phyloP scores from a whole-genome alignment of 2,113 vertebrate genomes.

The Aphelocoma coerulescens region DNA sequence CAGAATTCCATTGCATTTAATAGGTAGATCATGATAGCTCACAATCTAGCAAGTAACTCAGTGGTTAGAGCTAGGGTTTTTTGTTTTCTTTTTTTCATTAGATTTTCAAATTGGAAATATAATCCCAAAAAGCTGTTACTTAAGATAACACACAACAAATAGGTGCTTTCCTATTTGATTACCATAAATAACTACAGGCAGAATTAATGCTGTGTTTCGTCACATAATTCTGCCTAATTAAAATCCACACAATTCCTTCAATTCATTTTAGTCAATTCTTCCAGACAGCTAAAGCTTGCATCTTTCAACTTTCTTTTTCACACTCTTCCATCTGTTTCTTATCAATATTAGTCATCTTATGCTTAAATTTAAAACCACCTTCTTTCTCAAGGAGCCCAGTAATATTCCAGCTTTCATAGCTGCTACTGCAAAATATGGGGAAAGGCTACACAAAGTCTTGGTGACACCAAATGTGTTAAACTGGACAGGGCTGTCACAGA shows the following conservation, averaged over 20 bases:
- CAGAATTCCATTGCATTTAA: not conserved
- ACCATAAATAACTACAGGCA: not conserved
- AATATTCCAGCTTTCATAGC: not conserved
- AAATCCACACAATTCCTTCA: not conserved
- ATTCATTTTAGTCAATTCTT: not conserved
- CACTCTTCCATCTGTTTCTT: not conserved
- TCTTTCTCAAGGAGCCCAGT: not conserved
- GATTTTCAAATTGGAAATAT: not conserved
- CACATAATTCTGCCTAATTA: not conserved
- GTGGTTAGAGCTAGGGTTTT: not conserved
- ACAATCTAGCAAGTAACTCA: not conserved
- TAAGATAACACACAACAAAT: not conserved
- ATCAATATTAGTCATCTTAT: not conserved
- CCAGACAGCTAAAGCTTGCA: not conserved
- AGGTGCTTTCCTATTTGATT: not conserved
- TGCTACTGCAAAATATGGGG: not conserved
- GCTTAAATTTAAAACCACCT: not conserved
- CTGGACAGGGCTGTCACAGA: not conserved
- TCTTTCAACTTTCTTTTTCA: not conserved
- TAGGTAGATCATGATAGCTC: not conserved
- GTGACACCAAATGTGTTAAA: not conserved
- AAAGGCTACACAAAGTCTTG: not conserved
- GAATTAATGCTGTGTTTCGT: not conserved
- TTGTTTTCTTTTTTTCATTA: not conserved
- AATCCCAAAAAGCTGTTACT: not conserved